Base-by-base conservation (phyloP, 2,888 invertebrate species). In the Ditylenchus weischeri region DNA sequence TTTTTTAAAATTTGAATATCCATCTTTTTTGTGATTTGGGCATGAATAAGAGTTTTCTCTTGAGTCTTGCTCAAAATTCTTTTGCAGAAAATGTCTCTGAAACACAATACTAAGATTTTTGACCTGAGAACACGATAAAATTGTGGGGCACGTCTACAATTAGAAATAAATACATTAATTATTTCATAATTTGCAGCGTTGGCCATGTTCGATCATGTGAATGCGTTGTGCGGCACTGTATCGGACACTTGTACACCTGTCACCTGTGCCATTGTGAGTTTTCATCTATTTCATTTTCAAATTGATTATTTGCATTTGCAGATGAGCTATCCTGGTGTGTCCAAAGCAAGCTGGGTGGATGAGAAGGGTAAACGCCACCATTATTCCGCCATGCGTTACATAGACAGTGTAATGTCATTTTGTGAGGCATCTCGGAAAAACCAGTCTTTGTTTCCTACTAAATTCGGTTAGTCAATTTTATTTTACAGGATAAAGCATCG, bases 211-310 rank as follows among this genome's bases (percentile, higher is more conserved):
- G 94, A 98, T 86, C 95, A 98, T 87, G 92, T 95, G 83, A 98
- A 96, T 87, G 88, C 95, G 87, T 89, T 98, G 84, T 96, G 96
- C 87, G 96, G 96, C 85, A 91, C 93, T 79, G 90, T 98, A 87
- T 93, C 94, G 82, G 95, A 96, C 88, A 94, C 92, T 88, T 98
- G 98, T 88, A 93, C 93, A 83, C 89, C 90, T 86, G 90, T 90
- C 77, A 89, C 90, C 82, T 98, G 98, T 87, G 35, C 36, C 21
- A 38, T 38, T n/a, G 43, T 43, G 43, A 54, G 21, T 54, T 54
- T 54, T 15, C 10, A 2, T 54, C n/a, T 54, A 13, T 54, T 7
- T 2, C 2, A 15, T 15, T 29, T 23, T 11, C 21, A 54, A 54
- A 10, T 54, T 15, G 2, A 54, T 5, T 13, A 11, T 23, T 54